Conservation (phyloP, 2,888 invertebrate genomes). For the Acleris holmiana region DNA sequence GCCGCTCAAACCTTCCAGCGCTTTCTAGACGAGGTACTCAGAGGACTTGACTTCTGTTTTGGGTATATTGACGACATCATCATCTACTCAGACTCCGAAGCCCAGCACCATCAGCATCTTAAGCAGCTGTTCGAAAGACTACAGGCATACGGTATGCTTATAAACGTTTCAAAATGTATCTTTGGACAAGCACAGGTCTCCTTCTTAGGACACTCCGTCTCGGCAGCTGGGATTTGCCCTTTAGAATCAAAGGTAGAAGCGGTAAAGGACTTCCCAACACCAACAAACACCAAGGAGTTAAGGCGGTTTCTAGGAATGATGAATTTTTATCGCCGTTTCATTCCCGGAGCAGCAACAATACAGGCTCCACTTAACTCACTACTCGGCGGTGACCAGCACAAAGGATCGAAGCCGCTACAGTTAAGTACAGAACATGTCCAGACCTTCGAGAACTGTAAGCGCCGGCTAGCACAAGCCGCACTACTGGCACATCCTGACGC, state of each 20-base stretch:
- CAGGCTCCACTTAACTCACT: not conserved
- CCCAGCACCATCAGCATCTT: constrained; percentile 29
- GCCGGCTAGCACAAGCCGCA: too few relatives aligned
- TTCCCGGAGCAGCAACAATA: too few relatives aligned
- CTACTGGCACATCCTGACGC: too few relatives aligned
- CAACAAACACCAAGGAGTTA: too few relatives aligned
- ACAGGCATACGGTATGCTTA: constrained; percentile 7
- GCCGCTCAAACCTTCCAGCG: too few relatives aligned
- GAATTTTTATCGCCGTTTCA: too few relatives aligned
- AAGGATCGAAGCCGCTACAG: constrained; percentile 44
- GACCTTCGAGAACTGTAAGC: constrained; percentile 39
- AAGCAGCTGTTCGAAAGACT: not conserved
- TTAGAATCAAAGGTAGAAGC: constrained; percentile 46
- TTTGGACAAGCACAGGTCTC: constrained; percentile 30
- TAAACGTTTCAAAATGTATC: constrained; percentile 1
- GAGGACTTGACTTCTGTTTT: too few relatives aligned
- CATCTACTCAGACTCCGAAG: constrained; percentile 39
- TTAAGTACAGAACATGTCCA: constrained; percentile 39
- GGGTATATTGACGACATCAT: constrained; percentile 47
- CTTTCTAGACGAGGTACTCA: too few relatives aligned
- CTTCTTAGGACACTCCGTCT: constrained; percentile 41
- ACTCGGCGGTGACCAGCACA: constrained; percentile 4
- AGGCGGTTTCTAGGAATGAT: too few relatives aligned
- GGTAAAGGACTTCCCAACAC: constrained; percentile 35
- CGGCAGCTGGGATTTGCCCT: constrained; percentile 47